Base-by-base conservation (phyloP, 1,140 invertebrate species). In the Bicyclus anynana region DNA sequence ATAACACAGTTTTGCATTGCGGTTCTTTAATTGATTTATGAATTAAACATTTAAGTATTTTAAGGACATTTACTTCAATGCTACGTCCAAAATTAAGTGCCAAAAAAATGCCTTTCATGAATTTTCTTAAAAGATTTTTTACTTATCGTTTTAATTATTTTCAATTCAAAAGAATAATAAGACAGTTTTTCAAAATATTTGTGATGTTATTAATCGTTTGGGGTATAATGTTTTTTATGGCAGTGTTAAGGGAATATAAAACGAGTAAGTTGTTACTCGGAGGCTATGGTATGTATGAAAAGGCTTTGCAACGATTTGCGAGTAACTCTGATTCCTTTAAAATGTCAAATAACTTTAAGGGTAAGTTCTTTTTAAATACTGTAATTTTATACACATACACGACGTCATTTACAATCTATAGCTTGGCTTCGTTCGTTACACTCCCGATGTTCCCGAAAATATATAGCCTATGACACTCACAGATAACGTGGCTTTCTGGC, bases 161-260 rank as follows among this genome's bases (percentile, higher is more conserved):
- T 13, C 35, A 38, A 21, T 26, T 7, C 58, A 49, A 14, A 10
- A 59, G 5, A 40, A 72, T 74, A 60, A 27, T 58, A 0, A 59
- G 53, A 27, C 60, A 65, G 17, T 26, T 40, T 17, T 42, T 71
- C 0, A 74, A 74, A 59, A 33, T 67, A 29, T 58, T 74, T 14
- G 7, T 47, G 6, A 9, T 65, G 0, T 7, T 69, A 7, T 21
- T 59, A 10, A 10, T 63, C 17, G 54, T 72, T 17, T 74, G 66
- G 69, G 10, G 61, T 9, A 60, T 69, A 2, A 65, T 60, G n/a
- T 27, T 69, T 26, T 29, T 65, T 2, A 62, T 69, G 14, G 58
- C n/a, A n/a, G n/a, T 72, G n/a, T 44, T 53, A n/a, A 61, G 38
- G 9, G 62, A 71, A 52, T 58, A 65, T 26, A 51, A 49, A 35